phyloP scores from a whole-genome alignment of 1,140 invertebrate species.

The Drosophila rufa region DNA sequence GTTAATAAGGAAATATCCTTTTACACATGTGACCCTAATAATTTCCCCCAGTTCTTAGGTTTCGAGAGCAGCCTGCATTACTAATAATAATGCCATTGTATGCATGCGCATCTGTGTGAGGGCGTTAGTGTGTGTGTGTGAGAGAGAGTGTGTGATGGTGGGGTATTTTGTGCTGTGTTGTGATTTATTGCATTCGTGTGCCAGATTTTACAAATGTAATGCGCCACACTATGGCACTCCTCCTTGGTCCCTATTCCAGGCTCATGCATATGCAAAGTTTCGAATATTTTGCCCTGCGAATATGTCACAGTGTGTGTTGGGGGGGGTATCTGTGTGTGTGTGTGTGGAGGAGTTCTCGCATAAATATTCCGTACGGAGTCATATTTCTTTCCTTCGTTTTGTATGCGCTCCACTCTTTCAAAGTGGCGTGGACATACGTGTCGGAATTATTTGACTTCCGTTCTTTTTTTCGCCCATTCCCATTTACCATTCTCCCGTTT shows the following conservation, averaged over 20 bases:
- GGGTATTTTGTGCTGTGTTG: slow-evolving; percentile 69
- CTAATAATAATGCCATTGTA: slow-evolving; percentile 79
- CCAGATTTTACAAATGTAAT: slow-evolving; percentile 84
- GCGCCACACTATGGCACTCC: slow-evolving; percentile 62
- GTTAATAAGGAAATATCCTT: slow-evolving; percentile 84
- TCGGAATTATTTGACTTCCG: slow-evolving; percentile 81
- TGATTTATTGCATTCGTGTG: slow-evolving; percentile 84
- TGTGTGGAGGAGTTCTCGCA: slow-evolving; percentile 48
- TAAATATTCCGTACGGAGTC: slow-evolving; percentile 74
- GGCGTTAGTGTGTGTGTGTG: slow-evolving; percentile 20
- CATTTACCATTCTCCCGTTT: slow-evolving; percentile 4
- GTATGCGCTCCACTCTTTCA: slow-evolving; percentile 67
- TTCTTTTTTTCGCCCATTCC: slow-evolving; percentile 4
- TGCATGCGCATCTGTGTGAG: slow-evolving; percentile 30
- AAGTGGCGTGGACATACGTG: slow-evolving; percentile 80
- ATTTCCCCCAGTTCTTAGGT: slow-evolving; percentile 69
- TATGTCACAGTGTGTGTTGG: slow-evolving; percentile 64
- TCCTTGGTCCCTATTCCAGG: background rate
- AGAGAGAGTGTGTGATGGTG: slow-evolving; percentile 34
- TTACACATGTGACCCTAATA: slow-evolving; percentile 84
- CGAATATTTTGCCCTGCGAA: slow-evolving; percentile 75
- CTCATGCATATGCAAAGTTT: slow-evolving; percentile 81
- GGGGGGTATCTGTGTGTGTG: slow-evolving; percentile 21
- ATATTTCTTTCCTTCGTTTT: slow-evolving; percentile 79
- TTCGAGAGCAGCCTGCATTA: slow-evolving; percentile 70